phyloP scores from a whole-genome alignment of 1,140 invertebrate species.

The Papilio dardanus region DNA sequence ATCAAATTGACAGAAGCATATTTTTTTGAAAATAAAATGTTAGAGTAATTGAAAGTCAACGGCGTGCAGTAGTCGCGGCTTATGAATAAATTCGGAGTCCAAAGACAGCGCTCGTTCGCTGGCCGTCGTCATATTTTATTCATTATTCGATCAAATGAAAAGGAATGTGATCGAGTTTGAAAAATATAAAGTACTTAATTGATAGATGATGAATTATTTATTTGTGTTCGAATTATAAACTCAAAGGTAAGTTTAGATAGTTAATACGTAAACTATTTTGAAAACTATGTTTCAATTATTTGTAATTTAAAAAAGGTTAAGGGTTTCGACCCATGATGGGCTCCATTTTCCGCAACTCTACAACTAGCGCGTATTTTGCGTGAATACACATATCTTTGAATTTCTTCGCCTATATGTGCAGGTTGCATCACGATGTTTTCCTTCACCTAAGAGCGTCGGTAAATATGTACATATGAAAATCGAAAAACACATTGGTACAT shows the following conservation, averaged over 20 bases:
- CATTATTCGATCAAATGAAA: conserved; percentile 45
- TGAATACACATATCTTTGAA: too few relatives aligned
- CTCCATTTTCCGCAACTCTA: too few relatives aligned
- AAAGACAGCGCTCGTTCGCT: conserved; percentile 27
- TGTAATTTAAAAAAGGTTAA: too few relatives aligned
- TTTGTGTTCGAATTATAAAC: conserved; percentile 23
- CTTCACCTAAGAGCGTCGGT: too few relatives aligned
- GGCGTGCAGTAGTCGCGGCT: conserved; percentile 22
- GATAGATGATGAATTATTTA: conserved; percentile 43
- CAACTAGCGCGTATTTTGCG: too few relatives aligned
- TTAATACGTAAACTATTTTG: not conserved
- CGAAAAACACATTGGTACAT: too few relatives aligned
- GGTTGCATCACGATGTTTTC: too few relatives aligned
- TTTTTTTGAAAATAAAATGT: conserved; percentile 12
- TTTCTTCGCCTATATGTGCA: too few relatives aligned
- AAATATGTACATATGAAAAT: too few relatives aligned
- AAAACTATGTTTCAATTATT: not conserved
- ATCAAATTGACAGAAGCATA: not conserved
- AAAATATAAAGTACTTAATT: conserved; percentile 44
- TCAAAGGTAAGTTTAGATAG: conserved; percentile 3
- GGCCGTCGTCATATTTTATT: conserved; percentile 42
- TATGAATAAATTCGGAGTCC: conserved; percentile 34
- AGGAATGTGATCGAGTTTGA: conserved; percentile 42
- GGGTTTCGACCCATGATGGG: too few relatives aligned
- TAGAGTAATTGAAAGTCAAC: conserved; percentile 27